Base-by-base conservation (phyloP, 2,113 vertebrate species). In the Nerophis lumbriciformis region DNA sequence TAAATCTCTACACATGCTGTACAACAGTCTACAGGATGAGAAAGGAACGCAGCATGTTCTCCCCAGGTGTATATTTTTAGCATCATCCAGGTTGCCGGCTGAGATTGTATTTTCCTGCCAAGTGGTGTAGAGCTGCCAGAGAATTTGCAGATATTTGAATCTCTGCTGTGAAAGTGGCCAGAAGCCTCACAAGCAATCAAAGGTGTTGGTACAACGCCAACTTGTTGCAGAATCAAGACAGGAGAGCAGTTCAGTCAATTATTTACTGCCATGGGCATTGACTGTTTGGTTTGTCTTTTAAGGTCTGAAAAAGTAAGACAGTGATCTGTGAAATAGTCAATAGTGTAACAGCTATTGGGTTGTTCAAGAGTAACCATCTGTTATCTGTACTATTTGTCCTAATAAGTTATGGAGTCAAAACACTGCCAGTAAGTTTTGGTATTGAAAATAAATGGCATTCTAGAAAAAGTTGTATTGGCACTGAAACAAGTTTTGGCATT, bases 141-240 rank as follows among this genome's bases (percentile, higher is more conserved):
- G 53, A 55, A 63, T 52, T 53, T 53, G 63, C 49, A 51, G 49
- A 72, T 73, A 59, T 68, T 65, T 49, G 60, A 65, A 19, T 68
- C 38, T 21, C 68, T 57, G 67, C 54, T 49, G 45, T 66, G 53
- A 66, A 14, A 39, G 58, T 37, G 4, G 14, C 50, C 51, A 65
- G 59, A 54, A 68, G 70, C 67, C 47, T 59, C 54, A 53, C 50
- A 61, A 66, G 10, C 12, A 49, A 56, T 68, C 47, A 68, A 59
- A 42, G 39, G 49, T 42, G 15, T 50, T 59, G 44, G 4, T 37
- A 4, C 42, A 16, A 16, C 6, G 61, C 61, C 52, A 57, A 60
- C n/a, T 42, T 57, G 28, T 28, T 53, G 6, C 52, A 14, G 35
- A 53, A 36, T 36, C 0, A 10, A 52, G 21, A 55, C 57, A 49